Conservation (phyloP, 2,888 invertebrate species). For the Drosophila engyochracea region DNA sequence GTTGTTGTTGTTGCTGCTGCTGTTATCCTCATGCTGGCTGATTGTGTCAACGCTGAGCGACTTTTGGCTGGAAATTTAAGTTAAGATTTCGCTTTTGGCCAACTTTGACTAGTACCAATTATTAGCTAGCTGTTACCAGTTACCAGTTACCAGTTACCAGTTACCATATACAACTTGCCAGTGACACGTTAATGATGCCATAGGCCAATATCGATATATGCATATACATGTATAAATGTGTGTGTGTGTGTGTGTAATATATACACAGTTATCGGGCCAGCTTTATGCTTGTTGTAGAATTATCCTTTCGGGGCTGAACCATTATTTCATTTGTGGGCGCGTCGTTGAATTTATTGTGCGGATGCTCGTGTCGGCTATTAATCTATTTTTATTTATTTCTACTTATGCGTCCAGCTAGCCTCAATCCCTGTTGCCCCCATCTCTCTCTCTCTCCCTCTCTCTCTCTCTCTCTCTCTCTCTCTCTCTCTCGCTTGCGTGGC, state of each 20-base stretch:
- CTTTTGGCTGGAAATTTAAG: constrained; percentile 38
- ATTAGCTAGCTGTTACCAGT: not conserved
- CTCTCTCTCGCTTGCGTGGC: not conserved
- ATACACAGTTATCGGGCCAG: constrained; percentile 25
- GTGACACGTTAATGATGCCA: not conserved
- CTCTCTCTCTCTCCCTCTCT: not conserved
- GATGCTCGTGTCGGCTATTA: constrained; percentile 69
- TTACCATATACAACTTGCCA: not conserved
- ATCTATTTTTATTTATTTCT: constrained; percentile 79
- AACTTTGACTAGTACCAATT: constrained; percentile 8
- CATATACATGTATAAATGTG: not conserved
- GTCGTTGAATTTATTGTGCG: constrained; percentile 65
- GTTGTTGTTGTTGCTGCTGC: not conserved
- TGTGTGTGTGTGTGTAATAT: not conserved
- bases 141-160: not conserved
- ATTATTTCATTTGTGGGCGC: constrained; percentile 62
- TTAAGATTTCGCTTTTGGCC: constrained; percentile 27
- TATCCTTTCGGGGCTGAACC: constrained; percentile 41
- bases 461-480: not conserved
- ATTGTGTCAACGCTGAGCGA: constrained; percentile 43
- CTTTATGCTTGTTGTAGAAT: constrained; percentile 13
- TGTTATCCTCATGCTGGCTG: constrained; percentile 24
- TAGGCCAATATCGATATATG: not conserved
- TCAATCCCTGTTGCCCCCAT: not conserved
- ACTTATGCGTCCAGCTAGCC: constrained; percentile 58